Evolutionary conservation across 2,113 vertebrate genomes (phyloP).

Genomic region (Picathartes gymnocephalus): DNA sequence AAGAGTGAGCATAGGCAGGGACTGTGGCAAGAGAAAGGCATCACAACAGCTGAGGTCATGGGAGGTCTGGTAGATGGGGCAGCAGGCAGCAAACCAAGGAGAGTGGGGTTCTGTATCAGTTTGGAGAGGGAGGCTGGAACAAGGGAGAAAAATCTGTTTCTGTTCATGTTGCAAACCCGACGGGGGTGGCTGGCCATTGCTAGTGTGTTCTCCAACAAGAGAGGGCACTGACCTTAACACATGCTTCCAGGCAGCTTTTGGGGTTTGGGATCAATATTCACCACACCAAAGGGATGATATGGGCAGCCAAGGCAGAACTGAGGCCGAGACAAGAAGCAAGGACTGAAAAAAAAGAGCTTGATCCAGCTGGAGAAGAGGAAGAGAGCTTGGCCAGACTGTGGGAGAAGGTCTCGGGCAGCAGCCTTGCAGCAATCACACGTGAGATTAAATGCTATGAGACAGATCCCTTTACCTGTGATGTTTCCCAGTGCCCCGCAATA

Average conservation of each 20-base stretch:
- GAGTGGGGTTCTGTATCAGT: rapidly evolving
- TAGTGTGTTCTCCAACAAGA: not conserved
- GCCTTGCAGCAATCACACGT: rapidly evolving
- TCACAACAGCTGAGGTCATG: not conserved
- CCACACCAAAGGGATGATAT: not conserved
- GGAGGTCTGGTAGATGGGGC: not conserved
- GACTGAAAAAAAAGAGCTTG: not conserved
- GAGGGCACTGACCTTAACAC: not conserved
- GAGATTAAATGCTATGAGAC: not conserved
- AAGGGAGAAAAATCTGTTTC: not conserved
- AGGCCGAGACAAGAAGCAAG: not conserved
- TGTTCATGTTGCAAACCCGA: not conserved
- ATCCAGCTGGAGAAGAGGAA: not conserved
- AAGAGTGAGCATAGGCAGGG: not conserved
- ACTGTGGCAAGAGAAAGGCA: not conserved
- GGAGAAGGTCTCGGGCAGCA: not conserved
- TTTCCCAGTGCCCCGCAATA: not conserved
- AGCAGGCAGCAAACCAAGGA: not conserved
- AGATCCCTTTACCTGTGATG: not conserved
- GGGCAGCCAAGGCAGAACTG: not conserved
- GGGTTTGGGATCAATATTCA: rapidly evolving
- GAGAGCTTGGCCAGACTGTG: rapidly evolving
- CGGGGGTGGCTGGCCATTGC: rapidly evolving
- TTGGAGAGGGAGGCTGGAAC: not conserved
- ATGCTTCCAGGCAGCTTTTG: not conserved